These are phyloP conservation scores for Metridium senile DNA, from an alignment of 92 coral and sea anemone genomes.

Conservation along the genomic window DNA sequence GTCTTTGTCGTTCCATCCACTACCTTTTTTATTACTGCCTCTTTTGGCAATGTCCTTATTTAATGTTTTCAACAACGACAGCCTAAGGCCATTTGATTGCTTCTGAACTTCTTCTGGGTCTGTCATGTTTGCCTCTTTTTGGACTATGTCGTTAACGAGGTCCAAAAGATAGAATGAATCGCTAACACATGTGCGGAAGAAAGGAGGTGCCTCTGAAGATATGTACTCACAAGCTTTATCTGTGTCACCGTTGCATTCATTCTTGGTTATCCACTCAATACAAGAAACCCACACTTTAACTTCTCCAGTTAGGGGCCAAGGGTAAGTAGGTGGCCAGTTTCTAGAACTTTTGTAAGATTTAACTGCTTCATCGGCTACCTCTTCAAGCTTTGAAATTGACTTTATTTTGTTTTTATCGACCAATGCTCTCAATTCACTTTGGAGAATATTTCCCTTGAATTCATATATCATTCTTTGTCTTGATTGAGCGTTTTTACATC, in stretches of 20 bases:
- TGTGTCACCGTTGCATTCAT: slow-evolving; percentile 60
- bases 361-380: slow-evolving; percentile 52
- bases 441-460: slow-evolving; percentile 65
- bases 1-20: too few relatives aligned
- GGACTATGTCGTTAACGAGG: slow-evolving; percentile 66
- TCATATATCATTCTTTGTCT: slow-evolving; percentile 48
- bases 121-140: slow-evolving; percentile 40
- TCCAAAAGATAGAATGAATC: slow-evolving; percentile 78
- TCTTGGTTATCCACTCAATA: slow-evolving; percentile 73
- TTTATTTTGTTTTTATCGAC: slow-evolving; percentile 31
- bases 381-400: slow-evolving; percentile 37
- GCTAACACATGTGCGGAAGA: slow-evolving; percentile 77
- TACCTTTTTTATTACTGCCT: slow-evolving; percentile 28
- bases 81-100: slow-evolving; percentile 50
- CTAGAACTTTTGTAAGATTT: slow-evolving; percentile 59
- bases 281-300: slow-evolving; percentile 84
- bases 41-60: slow-evolving; percentile 15
- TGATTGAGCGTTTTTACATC: slow-evolving; percentile 41
- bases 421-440: slow-evolving; percentile 37
- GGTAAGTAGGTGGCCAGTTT: slow-evolving; percentile 80
- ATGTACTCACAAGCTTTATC: slow-evolving; percentile 59
- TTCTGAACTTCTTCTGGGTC: slow-evolving; percentile 75
- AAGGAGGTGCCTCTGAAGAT: slow-evolving; percentile 54
- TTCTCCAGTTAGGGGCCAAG: slow-evolving; percentile 76
- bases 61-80: slow-evolving; percentile 55